Base-by-base conservation (phyloP, 2,113 vertebrate species). In the Elachura formosa region DNA sequence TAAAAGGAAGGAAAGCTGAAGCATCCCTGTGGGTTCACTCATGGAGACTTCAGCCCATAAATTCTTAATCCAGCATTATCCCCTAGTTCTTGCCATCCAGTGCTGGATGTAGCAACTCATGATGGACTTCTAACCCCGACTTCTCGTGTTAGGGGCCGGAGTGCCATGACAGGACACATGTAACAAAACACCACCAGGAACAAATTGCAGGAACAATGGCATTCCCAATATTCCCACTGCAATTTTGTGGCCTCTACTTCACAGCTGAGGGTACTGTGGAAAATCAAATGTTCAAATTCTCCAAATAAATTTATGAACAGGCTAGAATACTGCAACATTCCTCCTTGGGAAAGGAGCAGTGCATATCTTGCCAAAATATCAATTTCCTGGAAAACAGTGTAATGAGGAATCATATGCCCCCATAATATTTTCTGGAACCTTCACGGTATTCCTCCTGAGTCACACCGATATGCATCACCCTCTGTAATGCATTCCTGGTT, bases 1-100 rank as follows among this genome's bases (percentile, higher is more conserved):
- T 64, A 6, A 11, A 1, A 16, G 25, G 23, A 29, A 51, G 67
- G 58, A 29, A 38, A 80, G 54, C 7, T 28, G 24, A n/a, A 31
- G 40, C 22, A 17, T 7, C 6, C 1, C 0, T 24, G 7, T 21
- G 9, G 11, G 5, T 61, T 49, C 19, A 28, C 18, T 1, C 1
- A 25, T 4, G 3, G 28, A 56, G 26, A 23, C 11, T 36, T 34
- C 25, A 31, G 12, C 38, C 69, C 25, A 10, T 3, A 2, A 29
- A 12, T 40, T 12, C 29, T 20, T n/a, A 31, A 75, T 79, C 56
- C 56, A 48, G n/a, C 12, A 15, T n/a, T n/a, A n/a, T 5, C 26
- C 16, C n/a, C 43, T 31, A 10, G 17, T 23, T 34, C 19, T 18
- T 54, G 21, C 77, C 43, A 6, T 19, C 12, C 19, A 6, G 17